Evolutionary conservation across 2,113 vertebrate species (phyloP).

Genomic region (Strix aluco): DNA sequence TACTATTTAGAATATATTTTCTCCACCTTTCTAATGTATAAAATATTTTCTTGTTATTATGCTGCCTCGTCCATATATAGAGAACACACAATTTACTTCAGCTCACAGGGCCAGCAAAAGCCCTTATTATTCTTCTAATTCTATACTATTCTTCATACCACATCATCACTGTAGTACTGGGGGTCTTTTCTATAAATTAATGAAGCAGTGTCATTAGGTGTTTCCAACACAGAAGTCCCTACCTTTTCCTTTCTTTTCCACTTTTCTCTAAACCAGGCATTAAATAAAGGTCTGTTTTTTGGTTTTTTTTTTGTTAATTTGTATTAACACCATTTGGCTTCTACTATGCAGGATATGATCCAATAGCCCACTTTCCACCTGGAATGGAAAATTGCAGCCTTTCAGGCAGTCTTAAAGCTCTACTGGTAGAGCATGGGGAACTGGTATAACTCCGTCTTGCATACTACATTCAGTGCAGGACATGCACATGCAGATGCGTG

Average conservation of each 20-base stretch:
- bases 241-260: not conserved
- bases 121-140: not conserved
- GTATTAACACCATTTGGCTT: not conserved
- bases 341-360: not conserved
- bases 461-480: not conserved
- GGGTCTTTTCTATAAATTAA: not conserved
- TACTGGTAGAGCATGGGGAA: not conserved
- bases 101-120: rapidly evolving
- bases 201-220: not conserved
- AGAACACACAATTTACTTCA: not conserved
- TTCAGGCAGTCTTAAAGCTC: not conserved
- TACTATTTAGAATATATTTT: not conserved
- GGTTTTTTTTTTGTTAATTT: too few relatives aligned
- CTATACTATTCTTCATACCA: not conserved
- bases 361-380: not conserved
- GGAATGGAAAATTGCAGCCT: not conserved
- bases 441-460: not conserved
- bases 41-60: not conserved
- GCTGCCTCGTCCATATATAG: not conserved
- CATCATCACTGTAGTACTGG: not conserved
- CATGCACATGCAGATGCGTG: not conserved
- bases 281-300: not conserved
- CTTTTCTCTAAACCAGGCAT: not conserved
- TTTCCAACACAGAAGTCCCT: not conserved
- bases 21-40: not conserved